A percentile compares a stretch with the other conserved stretches of the same genome.
These are phyloP conservation scores for Oncorhynchus gorbuscha DNA, from an alignment of 2,113 vertebrate species.

Conservation along the genomic window DNA sequence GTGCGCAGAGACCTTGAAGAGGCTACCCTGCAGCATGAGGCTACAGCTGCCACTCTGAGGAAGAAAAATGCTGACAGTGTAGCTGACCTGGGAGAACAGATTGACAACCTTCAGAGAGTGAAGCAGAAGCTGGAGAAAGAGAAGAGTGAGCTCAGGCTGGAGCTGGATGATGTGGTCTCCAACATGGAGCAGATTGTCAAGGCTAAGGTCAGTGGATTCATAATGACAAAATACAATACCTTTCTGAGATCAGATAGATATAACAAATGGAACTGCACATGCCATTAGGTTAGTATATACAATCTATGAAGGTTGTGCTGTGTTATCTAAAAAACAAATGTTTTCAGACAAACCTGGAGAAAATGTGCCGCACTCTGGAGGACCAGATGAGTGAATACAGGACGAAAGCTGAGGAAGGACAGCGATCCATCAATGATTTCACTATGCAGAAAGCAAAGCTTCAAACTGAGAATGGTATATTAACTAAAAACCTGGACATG, in stretches of 20 bases:
- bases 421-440: slow-evolving; percentile 74
- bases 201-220: slow-evolving; percentile 67
- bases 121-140: slow-evolving; percentile 83
- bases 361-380: slow-evolving; percentile 81
- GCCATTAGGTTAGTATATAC: not conserved
- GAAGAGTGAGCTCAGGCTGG: slow-evolving; percentile 81
- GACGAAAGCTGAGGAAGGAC: slow-evolving; percentile 80
- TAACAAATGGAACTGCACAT: no score
- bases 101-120: slow-evolving; percentile 80
- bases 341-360: slow-evolving; percentile 78
- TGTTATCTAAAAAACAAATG: not conserved
- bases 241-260: no score
- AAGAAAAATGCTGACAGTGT: slow-evolving; percentile 81
- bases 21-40: slow-evolving; percentile 80
- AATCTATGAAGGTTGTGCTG: not conserved
- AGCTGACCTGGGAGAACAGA: slow-evolving; percentile 78
- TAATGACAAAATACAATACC: no score
- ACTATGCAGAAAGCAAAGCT: slow-evolving; percentile 77
- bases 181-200: slow-evolving; percentile 83
- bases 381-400: slow-evolving; percentile 83
- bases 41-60: slow-evolving; percentile 74
- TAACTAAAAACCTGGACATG: not conserved
- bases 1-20: slow-evolving; percentile 83
- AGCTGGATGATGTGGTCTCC: slow-evolving; percentile 81
- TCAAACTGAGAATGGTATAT: slow-evolving; percentile 81